These are phyloP conservation scores for Tetragonisca angustula DNA, from an alignment of 2,888 invertebrate species.

Conservation along the genomic window DNA sequence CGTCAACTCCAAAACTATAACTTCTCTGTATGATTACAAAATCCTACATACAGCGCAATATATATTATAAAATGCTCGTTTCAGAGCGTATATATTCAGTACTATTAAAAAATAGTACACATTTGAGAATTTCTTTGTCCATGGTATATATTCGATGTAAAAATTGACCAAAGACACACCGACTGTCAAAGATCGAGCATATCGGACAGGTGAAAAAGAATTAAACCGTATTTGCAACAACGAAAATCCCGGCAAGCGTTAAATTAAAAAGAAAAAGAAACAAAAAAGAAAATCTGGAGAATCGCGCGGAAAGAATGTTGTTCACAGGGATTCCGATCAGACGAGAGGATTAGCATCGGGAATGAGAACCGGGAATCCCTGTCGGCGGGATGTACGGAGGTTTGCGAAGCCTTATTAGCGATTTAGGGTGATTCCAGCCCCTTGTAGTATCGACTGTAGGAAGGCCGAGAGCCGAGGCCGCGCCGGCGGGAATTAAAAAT, in stretches of 20 bases:
- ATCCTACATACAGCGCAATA: too few species aligned
- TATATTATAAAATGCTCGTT: too few species aligned
- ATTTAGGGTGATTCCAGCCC: constrained; percentile 74
- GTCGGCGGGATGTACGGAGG: constrained; percentile 78
- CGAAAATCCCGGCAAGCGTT: not conserved
- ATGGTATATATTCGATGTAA: too few species aligned
- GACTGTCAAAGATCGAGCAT: too few species aligned
- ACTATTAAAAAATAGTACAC: too few species aligned
- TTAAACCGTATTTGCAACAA: not conserved
- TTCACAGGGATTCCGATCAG: constrained; percentile 51
- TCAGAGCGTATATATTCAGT: too few species aligned
- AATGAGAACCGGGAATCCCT: constrained; percentile 76
- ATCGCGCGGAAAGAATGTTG: not conserved
- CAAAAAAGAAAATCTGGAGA: not conserved
- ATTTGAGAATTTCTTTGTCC: too few species aligned
- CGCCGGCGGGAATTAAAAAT: constrained; percentile 80
- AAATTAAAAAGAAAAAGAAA: not conserved
- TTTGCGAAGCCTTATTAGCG: constrained; percentile 81
- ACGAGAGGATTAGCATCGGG: constrained; percentile 60
- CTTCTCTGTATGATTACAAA: too few species aligned
- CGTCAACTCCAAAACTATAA: too few species aligned
- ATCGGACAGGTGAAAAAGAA: not conserved
- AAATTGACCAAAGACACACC: too few species aligned
- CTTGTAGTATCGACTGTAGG: constrained; percentile 69
- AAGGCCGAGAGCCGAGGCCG: constrained; percentile 36